Percentiles rank a stretch among this genome's conserved stretches.
These are phyloP conservation scores for Ceratotherium simum DNA, from an alignment of 2,113 vertebrate genomes.

Conservation along the genomic window DNA sequence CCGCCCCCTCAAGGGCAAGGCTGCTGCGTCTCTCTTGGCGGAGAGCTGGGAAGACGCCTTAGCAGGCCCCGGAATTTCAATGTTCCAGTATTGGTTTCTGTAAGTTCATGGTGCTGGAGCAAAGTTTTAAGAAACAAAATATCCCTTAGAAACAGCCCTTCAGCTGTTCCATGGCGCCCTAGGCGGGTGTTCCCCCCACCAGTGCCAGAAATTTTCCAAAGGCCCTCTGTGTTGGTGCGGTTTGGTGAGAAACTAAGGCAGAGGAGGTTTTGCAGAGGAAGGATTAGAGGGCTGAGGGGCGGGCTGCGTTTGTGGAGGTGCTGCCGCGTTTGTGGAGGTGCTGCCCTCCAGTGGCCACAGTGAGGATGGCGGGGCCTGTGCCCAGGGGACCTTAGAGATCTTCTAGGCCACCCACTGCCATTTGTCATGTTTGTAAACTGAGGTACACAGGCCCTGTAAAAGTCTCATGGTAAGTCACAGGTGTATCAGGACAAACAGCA, in stretches of 20 bases:
- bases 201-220: background rate
- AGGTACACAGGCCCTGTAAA: background rate
- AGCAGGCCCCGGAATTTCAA: background rate
- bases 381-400: no score
- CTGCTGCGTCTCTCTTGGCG: rapidly evolving
- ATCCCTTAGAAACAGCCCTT: background rate
- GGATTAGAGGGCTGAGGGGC: rapidly evolving
- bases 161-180: background rate
- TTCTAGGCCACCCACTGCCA: rapidly evolving
- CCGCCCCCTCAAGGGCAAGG: background rate
- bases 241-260: background rate
- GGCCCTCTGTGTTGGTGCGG: background rate
- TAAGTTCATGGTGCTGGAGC: background rate
- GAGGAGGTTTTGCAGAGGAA: background rate
- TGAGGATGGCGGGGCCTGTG: background rate
- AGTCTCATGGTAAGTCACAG: background rate
- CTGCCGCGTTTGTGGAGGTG: constrained; percentile 12
- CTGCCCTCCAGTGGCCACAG: constrained; percentile 52
- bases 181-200: background rate
- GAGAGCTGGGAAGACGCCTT: background rate
- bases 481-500: background rate
- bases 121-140: background rate
- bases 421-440: background rate
- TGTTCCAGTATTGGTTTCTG: rapidly evolving
- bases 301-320: rapidly evolving